Conservation (phyloP, 1,140 invertebrate species). For the Achroia grisella region DNA sequence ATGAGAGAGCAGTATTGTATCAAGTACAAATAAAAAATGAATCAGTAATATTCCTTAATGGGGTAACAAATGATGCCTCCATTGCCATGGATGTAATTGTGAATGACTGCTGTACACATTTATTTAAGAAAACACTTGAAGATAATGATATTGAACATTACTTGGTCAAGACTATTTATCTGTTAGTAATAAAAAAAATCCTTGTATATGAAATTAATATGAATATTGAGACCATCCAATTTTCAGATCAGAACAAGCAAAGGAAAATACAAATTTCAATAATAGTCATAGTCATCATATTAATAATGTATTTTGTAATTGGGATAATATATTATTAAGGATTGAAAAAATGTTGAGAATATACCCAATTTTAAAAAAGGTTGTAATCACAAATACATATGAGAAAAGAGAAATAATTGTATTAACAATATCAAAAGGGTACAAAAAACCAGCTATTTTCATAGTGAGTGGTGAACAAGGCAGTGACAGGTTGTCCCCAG, state of each 20-base stretch:
- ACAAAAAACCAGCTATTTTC: constrained; percentile 35
- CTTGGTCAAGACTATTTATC: constrained; percentile 2
- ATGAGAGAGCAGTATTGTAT: constrained; percentile 39
- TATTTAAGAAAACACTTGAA: constrained; percentile 33
- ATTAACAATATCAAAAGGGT: constrained; percentile 33
- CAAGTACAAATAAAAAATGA: constrained; percentile 24
- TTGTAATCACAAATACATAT: constrained; percentile 41
- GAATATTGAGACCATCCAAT: no score
- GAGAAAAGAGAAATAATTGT: constrained; percentile 45
- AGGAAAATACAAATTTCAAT: no score
- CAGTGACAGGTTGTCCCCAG: constrained; percentile 48
- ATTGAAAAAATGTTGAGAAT: not conserved
- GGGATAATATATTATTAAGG: not conserved
- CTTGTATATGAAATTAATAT: not conserved
- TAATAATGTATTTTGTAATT: no score
- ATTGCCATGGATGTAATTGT: constrained; percentile 42
- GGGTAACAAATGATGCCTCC: constrained; percentile 47
- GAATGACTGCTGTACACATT: constrained; percentile 8
- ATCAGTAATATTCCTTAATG: constrained; percentile 39
- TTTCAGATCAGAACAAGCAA: no score
- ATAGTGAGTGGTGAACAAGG: constrained; percentile 52
- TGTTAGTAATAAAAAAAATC: no score
- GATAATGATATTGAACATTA: constrained; percentile 28
- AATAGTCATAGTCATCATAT: no score
- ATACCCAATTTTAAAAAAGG: constrained; percentile 20